phyloP scores from a whole-genome alignment of 2,888 invertebrate species.

The Hypsopygia costalis region DNA sequence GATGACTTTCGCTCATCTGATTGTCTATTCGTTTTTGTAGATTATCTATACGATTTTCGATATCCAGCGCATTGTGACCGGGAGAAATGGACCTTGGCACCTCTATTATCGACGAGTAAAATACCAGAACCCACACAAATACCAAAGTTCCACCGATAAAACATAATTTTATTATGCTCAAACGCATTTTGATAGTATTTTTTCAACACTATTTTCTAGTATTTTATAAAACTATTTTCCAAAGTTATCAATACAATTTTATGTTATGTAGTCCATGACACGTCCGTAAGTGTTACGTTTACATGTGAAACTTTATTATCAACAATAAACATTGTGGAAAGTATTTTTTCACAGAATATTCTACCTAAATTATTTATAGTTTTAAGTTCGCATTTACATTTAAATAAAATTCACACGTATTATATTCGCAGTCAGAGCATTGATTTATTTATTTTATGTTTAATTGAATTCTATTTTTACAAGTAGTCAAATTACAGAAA shows the following conservation, averaged over 20 bases:
- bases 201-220: background rate
- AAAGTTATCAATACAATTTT: constrained; percentile 10
- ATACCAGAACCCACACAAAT: constrained; percentile 50
- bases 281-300: constrained; percentile 20
- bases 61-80: constrained; percentile 25
- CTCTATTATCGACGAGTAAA: constrained; percentile 46
- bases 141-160: constrained; percentile 33
- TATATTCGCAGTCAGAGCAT: no score
- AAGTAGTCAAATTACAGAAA: no score
- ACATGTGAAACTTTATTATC: constrained; percentile 19
- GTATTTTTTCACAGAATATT: no score
- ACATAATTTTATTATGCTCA: constrained; percentile 53
- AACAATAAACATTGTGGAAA: constrained; percentile 18
- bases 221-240: background rate
- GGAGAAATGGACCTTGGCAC: constrained; percentile 28
- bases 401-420: no score
- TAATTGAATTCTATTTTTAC: no score
- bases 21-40: constrained; percentile 43
- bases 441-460: no score
- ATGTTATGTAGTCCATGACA: constrained; percentile 21
- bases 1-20: constrained; percentile 48
- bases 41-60: constrained; percentile 43
- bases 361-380: no score
- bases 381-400: no score
- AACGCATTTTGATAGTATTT: constrained; percentile 49